These are phyloP conservation scores for Drosophila sproati DNA, from an alignment of 1,140 invertebrate species.

Conservation along the genomic window DNA sequence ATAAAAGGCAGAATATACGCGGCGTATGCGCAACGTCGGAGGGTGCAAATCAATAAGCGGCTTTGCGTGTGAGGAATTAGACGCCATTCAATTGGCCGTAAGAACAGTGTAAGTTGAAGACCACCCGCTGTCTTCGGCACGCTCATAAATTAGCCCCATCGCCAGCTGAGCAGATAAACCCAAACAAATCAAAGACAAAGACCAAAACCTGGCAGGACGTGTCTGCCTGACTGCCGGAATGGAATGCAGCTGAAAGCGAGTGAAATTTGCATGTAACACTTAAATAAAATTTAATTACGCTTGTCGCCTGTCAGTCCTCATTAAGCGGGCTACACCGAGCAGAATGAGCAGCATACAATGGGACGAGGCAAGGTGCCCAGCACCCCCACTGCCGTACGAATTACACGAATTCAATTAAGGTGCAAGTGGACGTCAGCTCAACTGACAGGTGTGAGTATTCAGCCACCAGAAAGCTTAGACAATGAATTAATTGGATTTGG, in stretches of 20 bases:
- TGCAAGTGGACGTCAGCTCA: constrained; percentile 45
- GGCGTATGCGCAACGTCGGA: constrained; percentile 55
- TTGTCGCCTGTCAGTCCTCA: constrained; percentile 83
- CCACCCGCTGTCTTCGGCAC: constrained; percentile 50
- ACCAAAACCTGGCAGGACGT: constrained; percentile 31
- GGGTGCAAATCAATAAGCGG: constrained; percentile 68
- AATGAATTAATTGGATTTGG: constrained; percentile 62
- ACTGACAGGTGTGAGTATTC: constrained; percentile 61
- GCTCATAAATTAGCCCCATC: constrained; percentile 66
- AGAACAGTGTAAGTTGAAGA: constrained; percentile 40
- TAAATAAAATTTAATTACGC: constrained; percentile 84
- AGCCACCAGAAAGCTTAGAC: constrained; percentile 49
- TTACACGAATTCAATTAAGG: constrained; percentile 82
- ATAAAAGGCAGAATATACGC: constrained; percentile 27
- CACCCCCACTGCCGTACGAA: constrained; percentile 58
- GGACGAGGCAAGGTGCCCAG: constrained; percentile 13
- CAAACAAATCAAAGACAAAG: constrained; percentile 67
- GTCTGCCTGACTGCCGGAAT: constrained; percentile 34
- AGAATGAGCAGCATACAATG: background rate
- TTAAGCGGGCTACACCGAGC: constrained; percentile 47
- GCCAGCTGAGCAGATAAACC: constrained; percentile 35
- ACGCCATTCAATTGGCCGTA: constrained; percentile 36
- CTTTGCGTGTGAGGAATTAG: constrained; percentile 45
- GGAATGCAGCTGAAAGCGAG: constrained; percentile 28
- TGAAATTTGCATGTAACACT: constrained; percentile 80